phyloP scores from a whole-genome alignment of 2,888 invertebrate species.

The Pemphredon lugubris region DNA sequence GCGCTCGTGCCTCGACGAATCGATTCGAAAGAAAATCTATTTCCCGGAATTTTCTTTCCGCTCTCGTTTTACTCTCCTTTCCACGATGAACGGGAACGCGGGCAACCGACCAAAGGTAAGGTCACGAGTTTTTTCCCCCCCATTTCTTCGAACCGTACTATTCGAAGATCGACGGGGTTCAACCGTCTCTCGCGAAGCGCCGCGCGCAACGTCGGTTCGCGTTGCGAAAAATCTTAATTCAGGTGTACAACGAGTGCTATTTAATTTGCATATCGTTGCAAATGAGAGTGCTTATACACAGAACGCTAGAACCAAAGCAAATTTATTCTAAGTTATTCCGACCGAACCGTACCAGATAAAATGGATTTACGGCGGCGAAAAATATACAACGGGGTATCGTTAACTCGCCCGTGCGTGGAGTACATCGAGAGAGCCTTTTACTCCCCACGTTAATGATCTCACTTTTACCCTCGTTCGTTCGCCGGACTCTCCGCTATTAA shows the following conservation, averaged over 20 bases:
- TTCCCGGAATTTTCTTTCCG: too few relatives aligned
- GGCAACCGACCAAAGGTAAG: too few relatives aligned
- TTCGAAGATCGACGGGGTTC: background rate
- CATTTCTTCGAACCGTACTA: too few relatives aligned
- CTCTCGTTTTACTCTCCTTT: too few relatives aligned
- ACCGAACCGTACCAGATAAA: conserved; percentile 18
- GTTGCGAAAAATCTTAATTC: conserved; percentile 40
- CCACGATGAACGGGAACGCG: too few relatives aligned
- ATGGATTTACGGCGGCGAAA: conserved; percentile 15
- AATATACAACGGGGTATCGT: background rate
- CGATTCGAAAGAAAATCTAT: too few relatives aligned
- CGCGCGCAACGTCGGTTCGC: conserved; percentile 5
- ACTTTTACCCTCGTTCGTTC: conserved; percentile 9
- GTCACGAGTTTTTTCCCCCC: too few relatives aligned
- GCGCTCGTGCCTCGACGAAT: too few relatives aligned
- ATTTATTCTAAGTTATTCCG: conserved; percentile 21
- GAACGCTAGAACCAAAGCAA: conserved; percentile 3
- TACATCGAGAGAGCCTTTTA: too few relatives aligned
- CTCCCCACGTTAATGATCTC: background rate
- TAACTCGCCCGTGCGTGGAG: background rate
- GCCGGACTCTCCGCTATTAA: background rate
- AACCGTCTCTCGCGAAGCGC: background rate
- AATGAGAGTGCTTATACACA: conserved; percentile 17
- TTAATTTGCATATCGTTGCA: conserved; percentile 33
- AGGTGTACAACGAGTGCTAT: conserved; percentile 16